phyloP scores from a whole-genome alignment of 1,140 invertebrate species.

The Drosophila teissieri region DNA sequence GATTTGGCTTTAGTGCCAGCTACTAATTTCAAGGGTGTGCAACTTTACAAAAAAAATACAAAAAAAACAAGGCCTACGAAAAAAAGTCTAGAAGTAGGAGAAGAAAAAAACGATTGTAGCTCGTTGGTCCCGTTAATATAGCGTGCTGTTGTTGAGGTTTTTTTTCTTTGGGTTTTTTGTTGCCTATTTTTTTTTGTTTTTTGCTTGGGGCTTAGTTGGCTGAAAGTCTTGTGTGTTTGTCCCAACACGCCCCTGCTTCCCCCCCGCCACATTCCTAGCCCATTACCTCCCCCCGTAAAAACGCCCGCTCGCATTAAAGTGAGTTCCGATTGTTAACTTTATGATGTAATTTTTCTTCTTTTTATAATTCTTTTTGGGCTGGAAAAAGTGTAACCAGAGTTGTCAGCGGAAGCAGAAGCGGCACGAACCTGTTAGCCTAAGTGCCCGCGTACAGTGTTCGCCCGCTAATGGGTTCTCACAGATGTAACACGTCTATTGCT shows the following conservation, averaged over 20 bases:
- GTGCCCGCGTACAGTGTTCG: slow-evolving; percentile 14
- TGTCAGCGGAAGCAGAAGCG: slow-evolving; percentile 37
- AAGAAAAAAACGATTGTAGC: slow-evolving; percentile 34
- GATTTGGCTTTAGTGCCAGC: slow-evolving; percentile 29
- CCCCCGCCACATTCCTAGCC: slow-evolving; percentile 1
- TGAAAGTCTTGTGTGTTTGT: slow-evolving; percentile 30
- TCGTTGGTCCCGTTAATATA: slow-evolving; percentile 51
- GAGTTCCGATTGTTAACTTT: slow-evolving; percentile 54
- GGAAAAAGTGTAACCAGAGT: slow-evolving; percentile 39
- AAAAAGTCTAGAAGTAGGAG: slow-evolving; percentile 10
- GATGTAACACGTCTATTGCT: not conserved
- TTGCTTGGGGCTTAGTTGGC: slow-evolving; percentile 28
- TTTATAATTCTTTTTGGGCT: slow-evolving; percentile 30
- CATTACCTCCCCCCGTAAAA: not conserved
- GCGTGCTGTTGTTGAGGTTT: slow-evolving; percentile 32
- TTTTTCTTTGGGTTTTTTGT: not conserved
- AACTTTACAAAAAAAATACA: slow-evolving; percentile 12
- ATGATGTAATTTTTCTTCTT: slow-evolving; percentile 47
- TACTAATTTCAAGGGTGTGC: slow-evolving; percentile 50
- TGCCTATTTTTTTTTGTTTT: not conserved
- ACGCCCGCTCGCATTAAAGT: slow-evolving; percentile 36
- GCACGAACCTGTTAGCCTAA: slow-evolving; percentile 38
- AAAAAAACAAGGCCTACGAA: not conserved
- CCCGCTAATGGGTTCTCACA: slow-evolving; percentile 1
- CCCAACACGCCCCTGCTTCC: slow-evolving; percentile 3